Evolutionary conservation across 2,888 invertebrate species (phyloP).

Genomic region (Raillietiella orientalis): DNA sequence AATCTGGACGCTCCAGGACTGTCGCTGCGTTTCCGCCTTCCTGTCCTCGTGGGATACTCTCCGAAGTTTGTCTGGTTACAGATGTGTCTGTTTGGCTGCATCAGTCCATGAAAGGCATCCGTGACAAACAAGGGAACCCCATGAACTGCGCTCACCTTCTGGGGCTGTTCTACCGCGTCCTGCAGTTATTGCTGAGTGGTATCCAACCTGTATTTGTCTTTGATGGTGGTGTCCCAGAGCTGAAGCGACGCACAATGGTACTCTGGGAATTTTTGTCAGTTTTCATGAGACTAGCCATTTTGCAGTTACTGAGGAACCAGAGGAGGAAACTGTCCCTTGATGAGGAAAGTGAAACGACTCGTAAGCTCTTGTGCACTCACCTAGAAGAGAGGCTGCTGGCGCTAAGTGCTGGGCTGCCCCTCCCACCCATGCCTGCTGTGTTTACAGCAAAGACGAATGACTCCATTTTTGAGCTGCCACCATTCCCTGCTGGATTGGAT

Average conservation of each 20-base stretch:
- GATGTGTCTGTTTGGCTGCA: constrained; percentile 99
- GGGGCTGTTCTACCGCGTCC: constrained; percentile 68
- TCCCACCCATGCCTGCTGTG: too few species aligned
- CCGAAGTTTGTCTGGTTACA: constrained; percentile 15
- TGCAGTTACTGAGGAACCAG: too few species aligned
- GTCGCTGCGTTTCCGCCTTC: too few species aligned
- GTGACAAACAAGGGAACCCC: constrained; percentile 47
- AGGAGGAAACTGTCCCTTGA: too few species aligned
- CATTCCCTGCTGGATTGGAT: constrained; percentile 11
- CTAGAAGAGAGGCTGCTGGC: too few species aligned
- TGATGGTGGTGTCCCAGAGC: constrained; percentile 70
- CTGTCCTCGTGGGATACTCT: too few species aligned
- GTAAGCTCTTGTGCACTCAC: too few species aligned
- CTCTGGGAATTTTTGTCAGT: not conserved
- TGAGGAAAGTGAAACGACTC: constrained; percentile 11
- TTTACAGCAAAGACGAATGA: constrained; percentile 8
- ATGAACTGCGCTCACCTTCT: constrained; percentile 55
- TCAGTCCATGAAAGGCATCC: constrained; percentile 79
- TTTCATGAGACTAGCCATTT: not conserved
- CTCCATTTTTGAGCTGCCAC: constrained; percentile 14
- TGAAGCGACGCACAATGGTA: constrained; percentile 78
- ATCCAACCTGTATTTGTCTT: constrained; percentile 95
- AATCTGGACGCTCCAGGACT: too few species aligned
- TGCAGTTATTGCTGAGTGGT: constrained; percentile 76
- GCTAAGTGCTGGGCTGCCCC: constrained; percentile 6